These are phyloP conservation scores for Philereme transversata DNA, from an alignment of 2,888 invertebrate genomes.

Conservation along the genomic window DNA sequence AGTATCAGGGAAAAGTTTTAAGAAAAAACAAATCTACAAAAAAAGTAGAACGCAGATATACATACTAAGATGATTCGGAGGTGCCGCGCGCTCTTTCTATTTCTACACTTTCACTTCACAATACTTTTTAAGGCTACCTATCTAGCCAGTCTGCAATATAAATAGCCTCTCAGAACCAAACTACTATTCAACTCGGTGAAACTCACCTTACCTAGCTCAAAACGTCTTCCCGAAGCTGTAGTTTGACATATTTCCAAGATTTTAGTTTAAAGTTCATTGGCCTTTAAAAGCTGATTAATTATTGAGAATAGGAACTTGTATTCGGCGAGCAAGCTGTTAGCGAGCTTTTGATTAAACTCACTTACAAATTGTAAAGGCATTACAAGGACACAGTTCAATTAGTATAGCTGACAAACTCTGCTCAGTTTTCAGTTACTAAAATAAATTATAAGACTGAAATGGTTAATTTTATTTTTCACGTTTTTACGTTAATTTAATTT, in stretches of 20 bases:
- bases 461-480: too few relatives aligned
- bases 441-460: too few relatives aligned
- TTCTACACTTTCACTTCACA: too few relatives aligned
- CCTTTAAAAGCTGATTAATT: conserved; percentile 20
- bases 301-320: conserved; percentile 14
- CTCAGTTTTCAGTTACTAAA: too few relatives aligned
- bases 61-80: too few relatives aligned
- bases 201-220: not conserved
- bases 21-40: too few relatives aligned
- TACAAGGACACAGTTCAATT: conserved; percentile 10
- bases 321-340: conserved; percentile 26
- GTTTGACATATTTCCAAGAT: conserved; percentile 14
- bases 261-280: conserved; percentile 12
- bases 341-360: conserved; percentile 40
- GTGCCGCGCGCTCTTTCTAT: too few relatives aligned
- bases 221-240: not conserved
- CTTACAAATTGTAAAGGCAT: conserved; percentile 38
- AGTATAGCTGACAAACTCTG: conserved; percentile 7
- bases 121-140: too few relatives aligned
- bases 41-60: too few relatives aligned
- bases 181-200: not conserved
- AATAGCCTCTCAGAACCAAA: conserved; percentile 1
- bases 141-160: too few relatives aligned
- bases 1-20: too few relatives aligned
- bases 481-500: too few relatives aligned